These are phyloP conservation scores for Spisula subtruncata DNA, from an alignment of 2,888 invertebrate species.

Conservation along the genomic window DNA sequence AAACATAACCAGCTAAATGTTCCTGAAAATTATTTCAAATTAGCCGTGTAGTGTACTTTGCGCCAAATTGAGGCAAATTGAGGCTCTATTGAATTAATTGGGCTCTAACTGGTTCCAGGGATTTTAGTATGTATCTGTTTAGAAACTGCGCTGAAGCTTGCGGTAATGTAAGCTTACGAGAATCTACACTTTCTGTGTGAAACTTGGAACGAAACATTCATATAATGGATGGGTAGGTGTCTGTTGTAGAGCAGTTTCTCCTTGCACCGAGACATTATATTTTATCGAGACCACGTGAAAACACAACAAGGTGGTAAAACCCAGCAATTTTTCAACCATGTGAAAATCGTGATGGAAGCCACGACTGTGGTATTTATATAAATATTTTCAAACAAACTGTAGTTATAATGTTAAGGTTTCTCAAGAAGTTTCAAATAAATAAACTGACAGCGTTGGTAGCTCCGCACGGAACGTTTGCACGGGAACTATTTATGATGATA, in stretches of 20 bases:
- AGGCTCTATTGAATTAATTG: constrained; percentile 76
- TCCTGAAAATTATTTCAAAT: constrained; percentile 73
- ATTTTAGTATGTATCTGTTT: constrained; percentile 49
- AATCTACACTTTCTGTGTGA: constrained; percentile 48
- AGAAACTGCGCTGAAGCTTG: constrained; percentile 20
- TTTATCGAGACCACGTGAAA: constrained; percentile 30
- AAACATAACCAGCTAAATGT: constrained; percentile 63
- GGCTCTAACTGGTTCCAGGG: constrained; percentile 72
- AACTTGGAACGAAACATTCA: constrained; percentile 19
- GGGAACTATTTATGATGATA: neutral
- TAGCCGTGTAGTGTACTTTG: constrained; percentile 74
- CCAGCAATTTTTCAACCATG: constrained; percentile 14
- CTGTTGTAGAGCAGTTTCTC: neutral
- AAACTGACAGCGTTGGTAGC: neutral
- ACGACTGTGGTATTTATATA: constrained; percentile 28
- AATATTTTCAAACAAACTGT: constrained; percentile 46
- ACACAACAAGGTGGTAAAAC: constrained; percentile 38
- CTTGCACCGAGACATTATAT: neutral
- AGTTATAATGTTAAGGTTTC: neutral
- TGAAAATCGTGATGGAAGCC: constrained; percentile 30
- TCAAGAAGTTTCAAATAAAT: constrained; percentile 42
- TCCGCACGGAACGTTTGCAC: neutral
- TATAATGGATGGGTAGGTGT: constrained; percentile 18
- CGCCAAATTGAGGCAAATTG: constrained; percentile 76
- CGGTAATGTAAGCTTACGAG: neutral